Evolutionary conservation across 1,140 invertebrate species (phyloP).

Genomic region (Cyclina sinensis): DNA sequence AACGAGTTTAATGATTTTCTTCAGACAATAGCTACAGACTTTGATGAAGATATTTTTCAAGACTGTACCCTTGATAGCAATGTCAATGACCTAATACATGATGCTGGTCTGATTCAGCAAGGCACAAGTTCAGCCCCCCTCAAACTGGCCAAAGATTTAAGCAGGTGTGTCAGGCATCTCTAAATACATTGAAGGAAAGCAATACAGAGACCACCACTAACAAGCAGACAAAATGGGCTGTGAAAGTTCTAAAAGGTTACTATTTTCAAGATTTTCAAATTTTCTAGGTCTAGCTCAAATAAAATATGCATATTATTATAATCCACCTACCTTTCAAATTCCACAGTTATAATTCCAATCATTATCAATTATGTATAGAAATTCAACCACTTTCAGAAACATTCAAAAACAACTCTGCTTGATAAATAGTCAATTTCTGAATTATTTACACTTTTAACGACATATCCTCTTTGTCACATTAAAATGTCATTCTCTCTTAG

Average conservation of each 20-base stretch:
- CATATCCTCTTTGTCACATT: too few species aligned
- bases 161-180: not conserved
- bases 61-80: too few species aligned
- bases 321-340: not conserved
- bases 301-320: not conserved
- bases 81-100: not conserved
- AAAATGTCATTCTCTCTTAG: too few species aligned
- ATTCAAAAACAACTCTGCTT: not conserved
- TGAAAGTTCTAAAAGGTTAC: conserved; percentile 14
- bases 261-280: not conserved
- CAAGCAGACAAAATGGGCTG: conserved; percentile 30
- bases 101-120: not conserved
- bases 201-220: not conserved
- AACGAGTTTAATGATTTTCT: not conserved
- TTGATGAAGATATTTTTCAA: conserved; percentile 2
- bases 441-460: too few species aligned
- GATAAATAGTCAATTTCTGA: not conserved
- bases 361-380: too few species aligned
- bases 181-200: not conserved
- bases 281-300: not conserved
- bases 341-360: not conserved
- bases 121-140: not conserved
- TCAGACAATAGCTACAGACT: not conserved
- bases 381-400: not conserved
- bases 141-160: not conserved